Base-by-base conservation (phyloP, 2,113 vertebrate genomes). In the Indicator indicator region DNA sequence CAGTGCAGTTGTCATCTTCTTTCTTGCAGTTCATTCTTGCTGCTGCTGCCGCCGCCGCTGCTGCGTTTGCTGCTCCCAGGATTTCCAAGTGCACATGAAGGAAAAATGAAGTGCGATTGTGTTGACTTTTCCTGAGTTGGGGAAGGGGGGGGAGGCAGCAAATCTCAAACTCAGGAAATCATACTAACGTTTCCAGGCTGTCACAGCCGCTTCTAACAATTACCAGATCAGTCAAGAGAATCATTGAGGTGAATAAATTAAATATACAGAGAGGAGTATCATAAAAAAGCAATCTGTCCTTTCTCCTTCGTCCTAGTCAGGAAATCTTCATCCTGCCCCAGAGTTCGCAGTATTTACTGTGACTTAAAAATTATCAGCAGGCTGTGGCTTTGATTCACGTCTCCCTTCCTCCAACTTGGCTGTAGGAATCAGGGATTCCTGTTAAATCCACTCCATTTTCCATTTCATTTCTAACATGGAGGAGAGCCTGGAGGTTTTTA, bases 391-490 rank as follows among this genome's bases (percentile, higher is more conserved):
- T 88, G 77, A 58, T 93, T 78, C 50, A 16, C 11, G 63, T 65
- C 86, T 94, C 46, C 63, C 80, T 84, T 64, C 86, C 84, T 94
- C 91, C 79, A 90, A 96, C 79, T 73, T 59, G 96, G 93, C 95
- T 40, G 62, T 87, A 94, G 96, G 92, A 96, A 89, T 88, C 52
- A 27, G 88, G 88, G 94, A 92, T 90, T 95, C 93, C 86, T 88
- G 89, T 93, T 97, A 97, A 95, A 96, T 97, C 96, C 81, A 94
- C 83, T 96, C 95, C 95, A 93, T 96, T 97, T 97, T 92, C 97
- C 96, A 96, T 96, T 79, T 87, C 96, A 91, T 93, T 94, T 91
- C 97, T 96, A 97, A 97, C 96, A 97, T 97, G 97, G 97, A 98
- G 97, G 97, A 96, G 85, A 97, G 97, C 81, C 95, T 94, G 96